Evolutionary conservation across 2,797 vertebrate species (phyloP), one percentile per base, ranked within the genome.

Genomic region (Champsocephalus esox): DNA sequence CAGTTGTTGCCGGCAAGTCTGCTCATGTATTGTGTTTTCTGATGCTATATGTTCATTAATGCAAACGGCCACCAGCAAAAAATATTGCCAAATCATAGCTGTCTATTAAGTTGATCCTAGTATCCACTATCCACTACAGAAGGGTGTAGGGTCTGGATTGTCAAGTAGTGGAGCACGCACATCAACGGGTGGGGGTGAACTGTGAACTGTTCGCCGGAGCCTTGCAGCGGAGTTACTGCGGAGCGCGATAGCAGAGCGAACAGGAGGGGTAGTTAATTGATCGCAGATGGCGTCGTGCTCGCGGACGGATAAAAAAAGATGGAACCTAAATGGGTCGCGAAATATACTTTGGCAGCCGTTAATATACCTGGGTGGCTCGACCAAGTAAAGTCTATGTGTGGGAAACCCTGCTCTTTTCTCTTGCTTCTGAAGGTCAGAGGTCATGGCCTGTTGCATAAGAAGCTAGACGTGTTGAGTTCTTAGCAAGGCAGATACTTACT

Each of bases 1-100:
- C 58, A 66, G 19, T 66, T 32, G 58, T 54, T 75, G 63, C 62
- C 66, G 63, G 54, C 69, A 72, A 54, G 80, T 87, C 83, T 64
- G 62, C 66, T 67, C 68, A 55, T 86, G 75, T 83, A 51, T 28
- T 78, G 21, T 66, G 48, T 44, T 12, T 41, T 28, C 12, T 19
- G 45, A 51, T 49, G 52, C 62, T 68, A 7, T 71, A 66, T 70
- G 66, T 79, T 77, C 19, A 48, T 68, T 64, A 43, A 52, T 65
- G 28, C 19, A 80, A 77, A 73, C 6, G 28, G 60, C 82, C 73
- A 73, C 6, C 10, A 68, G 74, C 59, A 21, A 76, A 28, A 28
- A 59, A 60, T 44, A 50, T 54, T 69, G 51, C 52, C 58, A 63
- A 66, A 65, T 66, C 52, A 51, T 48, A 48, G 24, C 64, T 41